Percentiles rank a stretch among this genome's conserved stretches.
Conservation (phyloP, 2,888 invertebrate genomes). For the Minunthozetes semirufus region DNA sequence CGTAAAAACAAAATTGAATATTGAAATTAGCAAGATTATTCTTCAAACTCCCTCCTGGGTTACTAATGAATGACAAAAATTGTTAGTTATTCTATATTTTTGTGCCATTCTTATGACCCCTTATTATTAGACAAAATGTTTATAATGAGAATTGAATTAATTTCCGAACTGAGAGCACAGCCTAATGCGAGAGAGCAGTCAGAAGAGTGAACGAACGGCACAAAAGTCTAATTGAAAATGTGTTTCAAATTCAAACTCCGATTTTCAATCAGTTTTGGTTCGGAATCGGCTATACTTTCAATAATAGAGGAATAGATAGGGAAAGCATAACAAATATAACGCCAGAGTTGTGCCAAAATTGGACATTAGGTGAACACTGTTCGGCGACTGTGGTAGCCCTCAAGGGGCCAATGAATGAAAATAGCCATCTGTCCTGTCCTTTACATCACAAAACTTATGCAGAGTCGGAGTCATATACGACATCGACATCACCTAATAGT, state of each 20-base stretch:
- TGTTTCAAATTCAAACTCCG: background rate
- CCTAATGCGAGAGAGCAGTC: too few relatives aligned
- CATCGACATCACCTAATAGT: background rate
- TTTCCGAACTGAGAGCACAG: background rate
- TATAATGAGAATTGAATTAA: constrained; percentile 1
- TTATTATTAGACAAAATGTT: background rate
- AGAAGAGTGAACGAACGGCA: background rate
- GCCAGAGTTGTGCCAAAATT: background rate
- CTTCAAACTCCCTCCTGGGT: too few relatives aligned
- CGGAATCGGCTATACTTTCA: background rate
- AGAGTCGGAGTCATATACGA: background rate
- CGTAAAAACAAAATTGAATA: too few relatives aligned
- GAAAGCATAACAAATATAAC: background rate
- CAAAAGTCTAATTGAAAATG: background rate
- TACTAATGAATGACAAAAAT: too few relatives aligned
- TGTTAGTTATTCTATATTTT: too few relatives aligned
- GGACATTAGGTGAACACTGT: background rate
- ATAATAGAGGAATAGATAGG: background rate
- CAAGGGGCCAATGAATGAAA: constrained; percentile 16
- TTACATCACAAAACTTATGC: background rate
- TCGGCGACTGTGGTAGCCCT: background rate
- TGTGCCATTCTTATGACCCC: too few relatives aligned
- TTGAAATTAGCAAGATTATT: too few relatives aligned
- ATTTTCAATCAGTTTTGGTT: too few relatives aligned
- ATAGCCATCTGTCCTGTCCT: constrained; percentile 7